Percentiles rank a stretch among this genome's conserved stretches.
Conservation (phyloP, 2,888 invertebrate genomes). For the Formica aserva region DNA sequence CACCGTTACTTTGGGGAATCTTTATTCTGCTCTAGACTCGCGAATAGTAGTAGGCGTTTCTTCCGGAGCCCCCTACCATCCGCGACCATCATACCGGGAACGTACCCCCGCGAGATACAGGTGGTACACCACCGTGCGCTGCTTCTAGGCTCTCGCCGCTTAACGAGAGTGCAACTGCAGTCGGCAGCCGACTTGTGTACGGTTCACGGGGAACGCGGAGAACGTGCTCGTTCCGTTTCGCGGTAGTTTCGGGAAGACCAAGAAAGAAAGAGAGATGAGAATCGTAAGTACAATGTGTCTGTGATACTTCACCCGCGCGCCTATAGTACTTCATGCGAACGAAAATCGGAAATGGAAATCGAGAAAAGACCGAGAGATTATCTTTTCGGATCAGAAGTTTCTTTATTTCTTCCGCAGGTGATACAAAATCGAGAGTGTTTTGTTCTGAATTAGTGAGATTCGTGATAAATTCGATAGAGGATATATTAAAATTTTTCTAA, state of each 20-base stretch:
- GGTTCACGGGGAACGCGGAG: slow-evolving; percentile 58
- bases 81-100: slow-evolving; percentile 38
- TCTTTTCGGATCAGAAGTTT: neutral
- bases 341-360: neutral
- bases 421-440: slow-evolving; percentile 11
- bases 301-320: slow-evolving; percentile 11
- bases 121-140: slow-evolving; percentile 50
- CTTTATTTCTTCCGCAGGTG: neutral
- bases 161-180: slow-evolving; percentile 59
- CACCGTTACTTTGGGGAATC: neutral
- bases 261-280: slow-evolving; percentile 70
- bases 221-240: slow-evolving; percentile 38
- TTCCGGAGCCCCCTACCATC: slow-evolving; percentile 48
- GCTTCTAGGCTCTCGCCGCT: slow-evolving; percentile 60
- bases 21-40: slow-evolving; percentile 14
- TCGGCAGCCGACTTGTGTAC: slow-evolving; percentile 56
- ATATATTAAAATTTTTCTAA: neutral
- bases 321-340: neutral
- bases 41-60: slow-evolving; percentile 45
- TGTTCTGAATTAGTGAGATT: slow-evolving; percentile 16
- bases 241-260: slow-evolving; percentile 39
- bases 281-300: slow-evolving; percentile 73
- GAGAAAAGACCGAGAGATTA: neutral
- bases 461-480: neutral
- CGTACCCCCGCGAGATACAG: slow-evolving; percentile 52